A percentile compares a stretch with the other conserved stretches of the same genome.
Evolutionary conservation across 2,797 vertebrate genomes (phyloP).

Genomic region (Pangasius djambal): DNA sequence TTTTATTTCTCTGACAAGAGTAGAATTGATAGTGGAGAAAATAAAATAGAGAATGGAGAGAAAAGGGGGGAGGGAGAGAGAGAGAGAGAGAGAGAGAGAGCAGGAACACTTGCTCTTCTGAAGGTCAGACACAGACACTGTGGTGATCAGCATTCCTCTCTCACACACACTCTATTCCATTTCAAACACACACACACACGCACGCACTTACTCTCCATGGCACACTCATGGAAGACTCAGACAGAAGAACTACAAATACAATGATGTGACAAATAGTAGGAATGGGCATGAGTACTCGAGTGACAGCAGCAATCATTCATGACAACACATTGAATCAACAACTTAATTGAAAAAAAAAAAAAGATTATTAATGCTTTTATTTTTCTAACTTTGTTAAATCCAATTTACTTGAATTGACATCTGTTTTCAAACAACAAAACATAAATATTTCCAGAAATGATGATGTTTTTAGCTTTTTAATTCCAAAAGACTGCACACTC

Average conservation of each 20-base stretch:
- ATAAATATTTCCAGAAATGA: not conserved
- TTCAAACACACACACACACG: not conserved
- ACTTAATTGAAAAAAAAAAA: not conserved
- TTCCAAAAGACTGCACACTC: not conserved
- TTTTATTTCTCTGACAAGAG: conserved; percentile 32
- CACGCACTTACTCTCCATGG: not conserved
- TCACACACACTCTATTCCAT: not conserved
- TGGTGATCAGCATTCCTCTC: conserved; percentile 39
- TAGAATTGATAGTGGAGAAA: conserved; percentile 31
- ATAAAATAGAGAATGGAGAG: conserved; percentile 11
- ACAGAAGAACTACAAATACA: not conserved
- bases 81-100: not conserved
- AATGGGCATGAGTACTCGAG: not conserved
- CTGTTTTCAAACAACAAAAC: not conserved
- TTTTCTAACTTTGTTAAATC: not conserved
- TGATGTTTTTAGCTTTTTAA: not conserved
- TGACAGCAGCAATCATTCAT: not conserved
- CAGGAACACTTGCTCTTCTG: conserved; percentile 18
- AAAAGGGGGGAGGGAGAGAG: too few species aligned
- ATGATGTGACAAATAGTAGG: conserved; percentile 2
- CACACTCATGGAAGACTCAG: not conserved
- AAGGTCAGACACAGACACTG: conserved; percentile 33
- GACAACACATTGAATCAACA: not conserved
- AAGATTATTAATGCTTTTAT: not conserved
- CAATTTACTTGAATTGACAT: not conserved